Base-by-base conservation (phyloP, 2,113 vertebrate species). In the Vulpes lagopus region DNA sequence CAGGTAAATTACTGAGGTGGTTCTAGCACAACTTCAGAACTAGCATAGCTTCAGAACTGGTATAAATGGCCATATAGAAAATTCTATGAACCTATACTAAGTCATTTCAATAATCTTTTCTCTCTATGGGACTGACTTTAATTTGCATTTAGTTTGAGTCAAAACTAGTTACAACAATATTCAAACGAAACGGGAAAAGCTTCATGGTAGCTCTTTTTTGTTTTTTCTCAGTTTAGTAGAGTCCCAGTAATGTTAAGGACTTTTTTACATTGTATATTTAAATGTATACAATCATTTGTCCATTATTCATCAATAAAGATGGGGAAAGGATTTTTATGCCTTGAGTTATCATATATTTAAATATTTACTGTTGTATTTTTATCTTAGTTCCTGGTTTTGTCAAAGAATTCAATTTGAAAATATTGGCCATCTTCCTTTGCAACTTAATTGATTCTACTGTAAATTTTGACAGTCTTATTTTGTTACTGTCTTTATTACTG, bases 1-100 rank as follows among this genome's bases (percentile, higher is more conserved):
- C 99, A 99, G 99, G 99, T 99, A 99, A 98, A 88, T 7, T 10
- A 65, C 38, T 0, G 0, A 43, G n/a, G 51, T 11, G 97, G 93
- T 97, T 64, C 90, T 8, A 64, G 62, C 15, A 16, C 17, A 12
- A 7, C 64, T 57, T 62, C 64, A 80, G 25, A 79, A 25, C 35
- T 83, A 30, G 23, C 55, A 12, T 19, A 12, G 5, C 67, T 57
- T 57, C 51, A 69, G 25, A 82, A 30, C 43, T 85, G 32, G 23
- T 38, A 2, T n/a, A 5, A 25, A 5, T 60, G 20, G 25, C 64
- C 25, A 1, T 64, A 3, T 15, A 60, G 43, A 32, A 80, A 49
- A 38, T 10, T 62, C 67, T 20, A 0, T 15, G 35, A 30, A 25
- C 17, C 17, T 74, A 0, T 20, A 19, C 51, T 83, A 25, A 55